A percentile compares a stretch with the other conserved stretches of the same genome.
These are phyloP conservation scores for Ancistrus triradiatus DNA, from an alignment of 2,113 vertebrate genomes.

Conservation along the genomic window DNA sequence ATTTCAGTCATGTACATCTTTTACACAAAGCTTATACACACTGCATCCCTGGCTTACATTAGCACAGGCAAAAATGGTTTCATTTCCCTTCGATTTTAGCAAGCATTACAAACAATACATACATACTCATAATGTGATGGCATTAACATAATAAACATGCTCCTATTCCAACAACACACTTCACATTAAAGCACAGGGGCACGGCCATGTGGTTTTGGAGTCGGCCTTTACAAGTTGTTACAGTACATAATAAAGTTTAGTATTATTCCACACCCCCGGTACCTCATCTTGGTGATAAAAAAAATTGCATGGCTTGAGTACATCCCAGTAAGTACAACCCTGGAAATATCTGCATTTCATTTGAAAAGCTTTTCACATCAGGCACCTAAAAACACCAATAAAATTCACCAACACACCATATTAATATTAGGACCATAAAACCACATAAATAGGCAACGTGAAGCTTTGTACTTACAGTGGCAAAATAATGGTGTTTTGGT, in stretches of 20 bases:
- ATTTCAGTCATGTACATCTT: slow-evolving; percentile 22
- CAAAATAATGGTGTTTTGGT: not conserved
- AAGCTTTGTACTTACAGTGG: not conserved
- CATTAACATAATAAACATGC: not conserved
- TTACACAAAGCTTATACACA: slow-evolving; percentile 3
- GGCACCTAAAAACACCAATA: not conserved
- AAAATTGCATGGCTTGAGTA: too few relatives aligned
- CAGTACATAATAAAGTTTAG: not conserved
- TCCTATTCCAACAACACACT: not conserved
- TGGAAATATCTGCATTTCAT: too few relatives aligned
- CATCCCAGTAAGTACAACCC: too few relatives aligned
- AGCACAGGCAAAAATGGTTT: slow-evolving; percentile 1
- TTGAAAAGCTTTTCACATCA: not conserved
- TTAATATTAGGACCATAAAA: not conserved
- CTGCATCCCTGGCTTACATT: not conserved
- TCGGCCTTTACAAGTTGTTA: slow-evolving; percentile 1
- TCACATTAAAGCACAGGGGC: not conserved
- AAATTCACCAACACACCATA: not conserved
- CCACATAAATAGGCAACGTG: slow-evolving; percentile 11
- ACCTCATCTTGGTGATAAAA: too few relatives aligned
- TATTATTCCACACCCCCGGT: too few relatives aligned
- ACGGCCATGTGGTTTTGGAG: not conserved
- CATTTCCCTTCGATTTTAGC: not conserved
- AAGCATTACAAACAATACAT: not conserved
- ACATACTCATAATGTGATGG: too few relatives aligned